Evolutionary conservation across 2,888 invertebrate genomes (phyloP).

Genomic region (Bhutanitis thaidina): DNA sequence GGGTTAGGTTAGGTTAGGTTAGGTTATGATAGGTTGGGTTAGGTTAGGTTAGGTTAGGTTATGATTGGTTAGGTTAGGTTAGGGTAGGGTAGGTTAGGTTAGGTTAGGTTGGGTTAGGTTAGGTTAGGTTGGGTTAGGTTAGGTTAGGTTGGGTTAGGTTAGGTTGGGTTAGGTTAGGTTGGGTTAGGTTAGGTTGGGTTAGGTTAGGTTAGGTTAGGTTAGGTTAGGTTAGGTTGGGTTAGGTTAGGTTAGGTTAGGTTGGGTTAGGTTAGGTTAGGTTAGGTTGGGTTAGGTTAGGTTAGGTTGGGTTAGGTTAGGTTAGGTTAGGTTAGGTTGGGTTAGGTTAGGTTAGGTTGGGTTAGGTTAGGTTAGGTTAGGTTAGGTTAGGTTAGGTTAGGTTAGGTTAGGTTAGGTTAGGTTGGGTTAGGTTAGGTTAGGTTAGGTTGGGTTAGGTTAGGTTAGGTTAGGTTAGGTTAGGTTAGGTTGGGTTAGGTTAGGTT

Average conservation of each 20-base stretch:
- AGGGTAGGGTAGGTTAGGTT: no score
- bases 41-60: slow-evolving; percentile 27
- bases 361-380: not conserved
- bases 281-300: slow-evolving; percentile 8
- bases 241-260: slow-evolving; percentile 22
- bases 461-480: not conserved
- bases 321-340: not conserved
- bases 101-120: no score
- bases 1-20: slow-evolving; percentile 16
- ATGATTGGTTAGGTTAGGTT: no score
- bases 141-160: not conserved
- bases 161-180: not conserved
- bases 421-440: not conserved
- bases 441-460: not conserved
- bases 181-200: not conserved
- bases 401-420: not conserved
- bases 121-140: not conserved
- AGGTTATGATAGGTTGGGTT: slow-evolving; percentile 24
- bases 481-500: no score
- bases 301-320: not conserved
- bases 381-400: not conserved
- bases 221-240: not conserved
- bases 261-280: slow-evolving; percentile 15
- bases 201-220: not conserved
- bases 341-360: not conserved